phyloP scores from a whole-genome alignment of 2,797 vertebrate species.

The Paramormyrops hopkinsi region DNA sequence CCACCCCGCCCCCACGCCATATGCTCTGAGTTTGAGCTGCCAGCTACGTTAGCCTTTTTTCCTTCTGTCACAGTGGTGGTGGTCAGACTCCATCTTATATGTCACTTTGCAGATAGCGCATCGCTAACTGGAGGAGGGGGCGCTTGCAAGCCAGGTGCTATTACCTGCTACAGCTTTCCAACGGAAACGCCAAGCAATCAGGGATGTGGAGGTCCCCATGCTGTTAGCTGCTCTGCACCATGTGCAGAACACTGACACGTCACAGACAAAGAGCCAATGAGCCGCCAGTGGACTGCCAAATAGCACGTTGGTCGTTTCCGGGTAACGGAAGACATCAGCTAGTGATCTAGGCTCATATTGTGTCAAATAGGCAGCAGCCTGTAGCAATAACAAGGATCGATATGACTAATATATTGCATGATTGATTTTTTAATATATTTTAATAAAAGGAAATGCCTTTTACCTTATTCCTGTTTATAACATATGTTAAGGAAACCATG shows the following conservation, averaged over 20 bases:
- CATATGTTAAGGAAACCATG: not conserved
- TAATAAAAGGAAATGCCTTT: not conserved
- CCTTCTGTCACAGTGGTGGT: conserved; percentile 35
- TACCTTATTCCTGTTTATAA: not conserved
- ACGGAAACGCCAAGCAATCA: no score
- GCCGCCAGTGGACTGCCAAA: not conserved
- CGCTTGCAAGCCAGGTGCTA: not conserved
- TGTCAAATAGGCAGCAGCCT: not conserved
- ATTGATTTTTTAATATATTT: not conserved
- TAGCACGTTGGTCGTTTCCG: not conserved
- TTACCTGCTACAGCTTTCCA: not conserved
- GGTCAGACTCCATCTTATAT: conserved; percentile 11
- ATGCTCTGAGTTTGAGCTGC: conserved; percentile 47
- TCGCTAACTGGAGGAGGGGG: not conserved
- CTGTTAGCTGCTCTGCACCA: not conserved
- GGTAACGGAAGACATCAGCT: not conserved
- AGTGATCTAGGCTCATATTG: not conserved
- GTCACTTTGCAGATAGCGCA: not conserved
- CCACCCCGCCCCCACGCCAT: conserved; percentile 32
- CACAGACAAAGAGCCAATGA: not conserved
- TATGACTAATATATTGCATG: not conserved
- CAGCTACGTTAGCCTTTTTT: conserved; percentile 36
- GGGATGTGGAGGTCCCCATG: not conserved
- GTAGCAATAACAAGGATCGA: not conserved
- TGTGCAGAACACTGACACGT: not conserved